phyloP scores from a whole-genome alignment of 1,140 invertebrate species.

The Plodia interpunctella region DNA sequence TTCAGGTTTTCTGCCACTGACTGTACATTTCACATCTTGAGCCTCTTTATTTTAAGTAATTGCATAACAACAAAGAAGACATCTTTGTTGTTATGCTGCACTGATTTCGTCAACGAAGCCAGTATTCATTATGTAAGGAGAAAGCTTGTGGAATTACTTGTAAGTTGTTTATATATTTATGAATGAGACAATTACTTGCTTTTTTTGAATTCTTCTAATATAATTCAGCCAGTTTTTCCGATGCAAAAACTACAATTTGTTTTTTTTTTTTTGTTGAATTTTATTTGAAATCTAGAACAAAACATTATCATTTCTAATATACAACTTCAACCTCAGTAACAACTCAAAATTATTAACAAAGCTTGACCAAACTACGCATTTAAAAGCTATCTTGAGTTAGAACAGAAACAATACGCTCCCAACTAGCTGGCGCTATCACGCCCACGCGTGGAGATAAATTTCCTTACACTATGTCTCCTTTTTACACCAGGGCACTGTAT shows the following conservation, averaged over 20 bases:
- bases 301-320: no score
- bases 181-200: not conserved
- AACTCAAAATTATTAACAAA: no score
- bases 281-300: no score
- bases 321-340: no score
- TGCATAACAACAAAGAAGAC: slow-evolving; percentile 42
- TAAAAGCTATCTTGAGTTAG: slow-evolving; percentile 6
- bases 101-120: slow-evolving; percentile 66
- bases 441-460: slow-evolving; percentile 57
- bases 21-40: not conserved
- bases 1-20: no score
- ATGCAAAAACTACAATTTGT: no score
- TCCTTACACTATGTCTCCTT: slow-evolving; percentile 59
- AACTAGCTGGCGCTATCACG: slow-evolving; percentile 26
- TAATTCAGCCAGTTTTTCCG: no score
- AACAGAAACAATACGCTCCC: slow-evolving; percentile 20
- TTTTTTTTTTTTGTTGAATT: no score
- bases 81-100: no score
- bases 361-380: not conserved
- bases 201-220: no score
- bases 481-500: slow-evolving; percentile 64
- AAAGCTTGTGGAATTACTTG: slow-evolving; percentile 31
- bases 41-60: slow-evolving; percentile 31
- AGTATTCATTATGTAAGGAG: slow-evolving; percentile 58
- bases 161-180: slow-evolving; percentile 29